These are phyloP conservation scores for Ardeotis arabs DNA, from an alignment of 2,113 vertebrate species.

Conservation along the genomic window DNA sequence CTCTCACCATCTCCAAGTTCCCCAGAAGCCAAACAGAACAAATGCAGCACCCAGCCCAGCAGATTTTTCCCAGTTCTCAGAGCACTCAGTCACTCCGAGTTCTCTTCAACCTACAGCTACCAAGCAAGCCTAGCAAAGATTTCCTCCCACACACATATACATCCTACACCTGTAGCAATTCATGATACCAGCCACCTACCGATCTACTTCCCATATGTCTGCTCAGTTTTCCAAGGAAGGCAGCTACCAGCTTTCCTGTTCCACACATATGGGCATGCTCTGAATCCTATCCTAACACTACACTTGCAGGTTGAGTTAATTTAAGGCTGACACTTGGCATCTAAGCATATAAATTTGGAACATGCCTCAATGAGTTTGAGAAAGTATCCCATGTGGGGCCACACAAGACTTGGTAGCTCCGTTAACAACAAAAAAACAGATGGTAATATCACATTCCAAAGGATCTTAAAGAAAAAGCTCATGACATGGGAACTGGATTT, in stretches of 20 bases:
- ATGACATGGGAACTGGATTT: not conserved
- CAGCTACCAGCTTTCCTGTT: not conserved
- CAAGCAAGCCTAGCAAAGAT: conserved; percentile 12
- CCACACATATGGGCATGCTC: not conserved
- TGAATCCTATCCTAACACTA: not conserved
- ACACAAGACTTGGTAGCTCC: not conserved
- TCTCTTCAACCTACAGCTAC: conserved; percentile 19
- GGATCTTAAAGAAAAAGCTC: conserved; percentile 12
- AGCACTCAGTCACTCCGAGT: not conserved
- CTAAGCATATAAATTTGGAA: not conserved
- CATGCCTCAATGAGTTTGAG: not conserved
- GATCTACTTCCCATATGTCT: conserved; percentile 18
- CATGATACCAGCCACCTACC: conserved; percentile 40
- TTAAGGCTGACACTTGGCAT: not conserved
- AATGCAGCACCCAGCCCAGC: not conserved
- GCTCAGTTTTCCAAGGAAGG: conserved; percentile 23
- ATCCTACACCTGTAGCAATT: conserved; percentile 44
- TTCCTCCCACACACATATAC: conserved; percentile 5
- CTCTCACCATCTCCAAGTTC: not conserved
- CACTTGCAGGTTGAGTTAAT: not conserved
- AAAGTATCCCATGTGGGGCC: not conserved
- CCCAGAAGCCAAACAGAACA: not conserved
- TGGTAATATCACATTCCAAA: not conserved
- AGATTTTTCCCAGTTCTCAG: not conserved
- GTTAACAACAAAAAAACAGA: conserved; percentile 24